phyloP scores from a whole-genome alignment of 2,888 invertebrate genomes.

The Ophion ventricosus region DNA sequence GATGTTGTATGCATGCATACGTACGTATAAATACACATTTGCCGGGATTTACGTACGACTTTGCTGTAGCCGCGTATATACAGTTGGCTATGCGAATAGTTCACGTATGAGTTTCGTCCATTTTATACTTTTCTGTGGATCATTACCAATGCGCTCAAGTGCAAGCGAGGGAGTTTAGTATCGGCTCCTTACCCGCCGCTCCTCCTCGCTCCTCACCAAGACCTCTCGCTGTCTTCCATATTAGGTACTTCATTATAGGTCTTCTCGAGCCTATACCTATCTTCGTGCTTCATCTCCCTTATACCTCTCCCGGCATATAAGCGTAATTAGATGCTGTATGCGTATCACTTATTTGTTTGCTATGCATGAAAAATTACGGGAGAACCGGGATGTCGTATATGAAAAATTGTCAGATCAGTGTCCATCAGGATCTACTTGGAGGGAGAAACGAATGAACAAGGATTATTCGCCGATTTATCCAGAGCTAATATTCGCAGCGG shows the following conservation, averaged over 20 bases:
- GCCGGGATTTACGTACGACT: not conserved
- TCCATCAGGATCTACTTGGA: not conserved
- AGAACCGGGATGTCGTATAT: slow-evolving; percentile 12
- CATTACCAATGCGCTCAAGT: slow-evolving; percentile 46
- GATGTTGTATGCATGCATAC: slow-evolving; percentile 11
- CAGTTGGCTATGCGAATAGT: slow-evolving; percentile 28
- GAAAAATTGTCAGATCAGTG: slow-evolving; percentile 8
- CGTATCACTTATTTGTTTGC: slow-evolving; percentile 47
- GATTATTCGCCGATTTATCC: not conserved
- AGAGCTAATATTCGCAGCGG: not conserved
- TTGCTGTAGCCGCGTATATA: slow-evolving; percentile 15
- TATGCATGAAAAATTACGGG: slow-evolving; percentile 51
- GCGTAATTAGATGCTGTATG: slow-evolving; percentile 56
- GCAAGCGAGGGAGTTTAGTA: slow-evolving; percentile 44
- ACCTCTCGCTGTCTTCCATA: slow-evolving; percentile 47
- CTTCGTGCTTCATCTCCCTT: slow-evolving; percentile 56
- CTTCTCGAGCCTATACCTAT: slow-evolving; percentile 54
- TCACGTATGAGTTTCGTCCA: slow-evolving; percentile 48
- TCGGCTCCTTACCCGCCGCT: slow-evolving; percentile 8
- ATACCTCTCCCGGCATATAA: slow-evolving; percentile 23
- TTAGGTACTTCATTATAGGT: slow-evolving; percentile 61
- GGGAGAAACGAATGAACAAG: not conserved
- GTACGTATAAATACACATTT: slow-evolving; percentile 6
- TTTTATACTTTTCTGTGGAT: slow-evolving; percentile 55
- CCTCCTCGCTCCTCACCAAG: not conserved